These are phyloP conservation scores for Polymixis flavicincta DNA, from an alignment of 2,888 invertebrate genomes.

Conservation along the genomic window DNA sequence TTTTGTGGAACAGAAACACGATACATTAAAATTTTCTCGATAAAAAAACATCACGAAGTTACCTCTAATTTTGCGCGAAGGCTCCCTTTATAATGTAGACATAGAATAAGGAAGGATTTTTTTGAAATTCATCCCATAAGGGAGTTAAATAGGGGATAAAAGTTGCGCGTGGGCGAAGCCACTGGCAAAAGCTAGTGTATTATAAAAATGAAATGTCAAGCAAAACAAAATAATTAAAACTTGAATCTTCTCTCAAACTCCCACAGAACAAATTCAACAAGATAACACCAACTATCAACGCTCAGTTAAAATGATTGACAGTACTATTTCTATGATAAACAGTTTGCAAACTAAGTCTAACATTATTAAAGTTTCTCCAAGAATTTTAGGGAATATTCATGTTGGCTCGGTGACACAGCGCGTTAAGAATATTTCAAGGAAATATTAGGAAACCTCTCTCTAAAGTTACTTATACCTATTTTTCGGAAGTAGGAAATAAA, in stretches of 20 bases:
- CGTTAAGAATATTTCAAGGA: slow-evolving; percentile 61
- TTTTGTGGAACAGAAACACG: too few relatives aligned
- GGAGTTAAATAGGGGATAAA: too few relatives aligned
- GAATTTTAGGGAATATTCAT: slow-evolving; percentile 67
- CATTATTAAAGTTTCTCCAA: slow-evolving; percentile 70
- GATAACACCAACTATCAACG: slow-evolving; percentile 45
- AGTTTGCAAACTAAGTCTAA: slow-evolving; percentile 68
- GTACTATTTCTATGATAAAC: slow-evolving; percentile 76
- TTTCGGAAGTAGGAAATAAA: slow-evolving; percentile 8
- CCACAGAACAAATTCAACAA: slow-evolving; percentile 19
- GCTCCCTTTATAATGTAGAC: too few relatives aligned
- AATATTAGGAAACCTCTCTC: slow-evolving; percentile 60
- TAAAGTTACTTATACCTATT: slow-evolving; percentile 55
- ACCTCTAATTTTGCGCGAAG: too few relatives aligned
- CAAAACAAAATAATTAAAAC: neutral
- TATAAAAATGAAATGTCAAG: too few relatives aligned
- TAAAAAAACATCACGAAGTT: too few relatives aligned
- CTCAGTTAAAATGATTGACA: slow-evolving; percentile 68
- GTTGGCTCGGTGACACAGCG: slow-evolving; percentile 47
- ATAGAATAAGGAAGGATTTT: too few relatives aligned
- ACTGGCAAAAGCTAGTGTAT: too few relatives aligned
- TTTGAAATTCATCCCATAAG: too few relatives aligned
- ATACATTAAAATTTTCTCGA: too few relatives aligned
- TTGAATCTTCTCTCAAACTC: slow-evolving; percentile 14
- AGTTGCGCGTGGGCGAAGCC: too few relatives aligned